Percentiles rank a stretch among this genome's conserved stretches.
Conservation (phyloP, 1,140 invertebrate species). For the Drosophila arawakana region DNA sequence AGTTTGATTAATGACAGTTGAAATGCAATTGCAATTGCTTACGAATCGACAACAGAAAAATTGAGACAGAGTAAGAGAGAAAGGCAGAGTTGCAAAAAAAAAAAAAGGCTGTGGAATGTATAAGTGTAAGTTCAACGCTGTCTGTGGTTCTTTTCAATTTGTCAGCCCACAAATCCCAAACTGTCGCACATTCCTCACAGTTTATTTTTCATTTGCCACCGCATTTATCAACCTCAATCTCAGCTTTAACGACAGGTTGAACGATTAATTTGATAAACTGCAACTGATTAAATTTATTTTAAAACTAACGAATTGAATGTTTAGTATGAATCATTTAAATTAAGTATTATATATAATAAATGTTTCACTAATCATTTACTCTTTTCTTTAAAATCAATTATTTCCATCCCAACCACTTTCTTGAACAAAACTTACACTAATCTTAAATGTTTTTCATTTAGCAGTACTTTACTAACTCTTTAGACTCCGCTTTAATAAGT, state of each 20-base stretch:
- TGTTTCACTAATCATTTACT: no score
- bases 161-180: slow-evolving; percentile 44
- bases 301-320: no score
- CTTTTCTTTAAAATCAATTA: no score
- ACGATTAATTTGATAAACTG: slow-evolving; percentile 40
- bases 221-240: slow-evolving; percentile 37
- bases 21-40: slow-evolving; percentile 45
- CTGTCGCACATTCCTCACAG: slow-evolving; percentile 42
- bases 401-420: no score
- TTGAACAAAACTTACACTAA: no score
- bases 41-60: slow-evolving; percentile 16
- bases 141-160: slow-evolving; percentile 48
- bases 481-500: no score
- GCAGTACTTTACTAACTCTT: no score
- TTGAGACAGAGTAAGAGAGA: not conserved
- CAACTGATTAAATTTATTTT: slow-evolving; percentile 15
- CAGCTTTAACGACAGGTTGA: slow-evolving; percentile 7
- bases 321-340: no score
- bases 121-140: slow-evolving; percentile 28
- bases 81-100: not conserved
- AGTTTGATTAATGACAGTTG: slow-evolving; percentile 53
- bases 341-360: no score
- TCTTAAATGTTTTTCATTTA: no score
- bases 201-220: slow-evolving; percentile 38
- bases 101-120: not conserved